Percentiles rank a stretch among this genome's conserved stretches.
Conservation (phyloP, 2,888 invertebrate species). For the Ypsolopha sequella region DNA sequence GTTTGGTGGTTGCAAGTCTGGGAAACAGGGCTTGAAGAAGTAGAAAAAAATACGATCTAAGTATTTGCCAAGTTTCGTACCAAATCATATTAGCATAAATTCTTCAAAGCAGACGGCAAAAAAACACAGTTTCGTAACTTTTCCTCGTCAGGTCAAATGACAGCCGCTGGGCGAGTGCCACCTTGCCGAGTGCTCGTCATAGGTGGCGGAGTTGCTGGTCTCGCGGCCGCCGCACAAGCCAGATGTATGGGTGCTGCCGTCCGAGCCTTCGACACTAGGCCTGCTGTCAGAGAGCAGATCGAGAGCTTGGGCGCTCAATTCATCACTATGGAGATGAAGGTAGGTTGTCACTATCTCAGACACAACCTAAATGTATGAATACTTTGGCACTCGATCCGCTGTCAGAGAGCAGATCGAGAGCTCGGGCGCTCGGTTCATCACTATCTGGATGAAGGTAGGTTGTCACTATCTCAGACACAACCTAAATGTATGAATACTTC, state of each 20-base stretch:
- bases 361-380: too few relatives aligned
- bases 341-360: slow-evolving; percentile 22
- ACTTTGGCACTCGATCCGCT: neutral
- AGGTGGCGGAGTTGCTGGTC: slow-evolving; percentile 91
- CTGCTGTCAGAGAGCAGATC: slow-evolving; percentile 86
- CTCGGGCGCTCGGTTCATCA: neutral
- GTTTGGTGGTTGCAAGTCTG: too few relatives aligned
- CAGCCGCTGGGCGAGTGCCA: slow-evolving; percentile 90
- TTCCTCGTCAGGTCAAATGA: slow-evolving; percentile 80
- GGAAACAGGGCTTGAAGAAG: too few relatives aligned
- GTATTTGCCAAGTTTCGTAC: too few relatives aligned
- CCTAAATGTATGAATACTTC: slow-evolving; percentile 65
- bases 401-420: neutral
- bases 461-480: too few relatives aligned
- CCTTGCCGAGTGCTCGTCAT: slow-evolving; percentile 90
- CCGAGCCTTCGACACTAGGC: slow-evolving; percentile 87
- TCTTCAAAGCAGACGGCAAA: too few relatives aligned
- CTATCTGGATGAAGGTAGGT: too few relatives aligned
- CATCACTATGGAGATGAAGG: slow-evolving; percentile 82
- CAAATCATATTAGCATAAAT: too few relatives aligned
- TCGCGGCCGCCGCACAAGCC: slow-evolving; percentile 89
- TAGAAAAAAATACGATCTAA: too few relatives aligned
- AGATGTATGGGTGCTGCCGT: slow-evolving; percentile 92
- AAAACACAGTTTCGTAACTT: too few relatives aligned
- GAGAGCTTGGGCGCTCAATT: slow-evolving; percentile 92